Evolutionary conservation across 2,113 vertebrate genomes (phyloP).

Genomic region (Pholis gunnellus): DNA sequence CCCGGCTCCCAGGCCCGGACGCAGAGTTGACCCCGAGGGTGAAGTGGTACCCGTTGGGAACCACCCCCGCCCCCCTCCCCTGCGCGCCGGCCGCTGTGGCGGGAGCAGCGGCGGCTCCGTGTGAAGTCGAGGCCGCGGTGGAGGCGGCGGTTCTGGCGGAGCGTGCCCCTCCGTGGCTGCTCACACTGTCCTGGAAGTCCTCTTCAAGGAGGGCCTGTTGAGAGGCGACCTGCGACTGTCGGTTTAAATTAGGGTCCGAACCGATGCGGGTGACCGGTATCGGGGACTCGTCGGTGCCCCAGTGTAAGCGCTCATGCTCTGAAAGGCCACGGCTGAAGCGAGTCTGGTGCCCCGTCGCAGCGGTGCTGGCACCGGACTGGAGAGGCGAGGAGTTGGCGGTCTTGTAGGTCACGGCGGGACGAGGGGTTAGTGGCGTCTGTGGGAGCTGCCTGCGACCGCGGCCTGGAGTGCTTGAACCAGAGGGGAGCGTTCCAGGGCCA

Average conservation of each 20-base stretch:
- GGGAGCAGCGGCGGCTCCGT: constrained; percentile 77
- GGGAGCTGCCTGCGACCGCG: constrained; percentile 95
- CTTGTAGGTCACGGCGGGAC: constrained; percentile 95
- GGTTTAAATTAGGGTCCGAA: constrained; percentile 90
- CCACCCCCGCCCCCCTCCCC: constrained; percentile 84
- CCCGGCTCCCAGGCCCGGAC: constrained; percentile 78
- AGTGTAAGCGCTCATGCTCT: constrained; percentile 89
- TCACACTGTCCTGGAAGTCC: constrained; percentile 93
- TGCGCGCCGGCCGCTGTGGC: constrained; percentile 81
- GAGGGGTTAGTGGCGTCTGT: constrained; percentile 96
- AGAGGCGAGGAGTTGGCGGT: constrained; percentile 92
- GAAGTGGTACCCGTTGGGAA: constrained; percentile 96
- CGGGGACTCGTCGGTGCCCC: constrained; percentile 76
- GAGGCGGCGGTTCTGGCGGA: constrained; percentile 86
- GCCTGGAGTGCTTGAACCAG: constrained; percentile 89
- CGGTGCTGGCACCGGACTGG: constrained; percentile 80
- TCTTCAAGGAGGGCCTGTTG: constrained; percentile 81
- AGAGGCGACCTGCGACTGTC: constrained; percentile 74
- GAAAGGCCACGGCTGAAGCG: constrained; percentile 92
- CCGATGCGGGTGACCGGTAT: constrained; percentile 87
- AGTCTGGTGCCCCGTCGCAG: constrained; percentile 84
- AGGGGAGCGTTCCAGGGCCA: constrained; percentile 86
- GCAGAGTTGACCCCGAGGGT: constrained; percentile 88
- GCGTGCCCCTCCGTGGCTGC: constrained; percentile 87
- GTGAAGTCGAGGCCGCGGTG: constrained; percentile 75